These are phyloP conservation scores for Pentamera pediparva DNA, from an alignment of 53 echinoderm and acorn worm species.

Conservation along the genomic window DNA sequence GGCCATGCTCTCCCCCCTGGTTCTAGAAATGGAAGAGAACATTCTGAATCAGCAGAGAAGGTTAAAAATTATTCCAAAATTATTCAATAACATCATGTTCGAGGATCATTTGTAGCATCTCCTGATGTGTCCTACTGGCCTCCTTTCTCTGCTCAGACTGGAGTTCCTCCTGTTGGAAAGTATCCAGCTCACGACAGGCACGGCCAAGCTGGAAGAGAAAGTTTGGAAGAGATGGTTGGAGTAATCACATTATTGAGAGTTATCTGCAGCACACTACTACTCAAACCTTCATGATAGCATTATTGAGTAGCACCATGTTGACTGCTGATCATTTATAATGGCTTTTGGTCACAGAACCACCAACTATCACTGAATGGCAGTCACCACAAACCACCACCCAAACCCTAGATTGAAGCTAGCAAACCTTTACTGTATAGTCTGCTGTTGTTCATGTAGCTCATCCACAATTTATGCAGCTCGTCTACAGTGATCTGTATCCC, in stretches of 20 bases:
- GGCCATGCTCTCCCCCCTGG: conserved; percentile 85
- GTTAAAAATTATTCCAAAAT: too few relatives aligned
- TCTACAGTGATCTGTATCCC: conserved; percentile 76
- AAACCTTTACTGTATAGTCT: conserved; percentile 77
- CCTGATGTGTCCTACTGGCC: conserved; percentile 50
- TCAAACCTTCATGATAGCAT: too few relatives aligned
- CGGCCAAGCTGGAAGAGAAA: background rate
- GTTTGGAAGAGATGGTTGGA: too few relatives aligned
- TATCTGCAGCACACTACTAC: too few relatives aligned
- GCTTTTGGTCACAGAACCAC: too few relatives aligned
- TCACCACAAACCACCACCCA: too few relatives aligned
- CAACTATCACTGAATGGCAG: too few relatives aligned
- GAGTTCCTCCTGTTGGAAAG: conserved; percentile 64
- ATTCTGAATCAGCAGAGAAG: too few relatives aligned
- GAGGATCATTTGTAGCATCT: background rate
- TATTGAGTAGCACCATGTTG: too few relatives aligned
- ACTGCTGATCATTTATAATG: too few relatives aligned
- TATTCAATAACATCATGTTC: background rate
- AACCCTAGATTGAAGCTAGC: too few relatives aligned
- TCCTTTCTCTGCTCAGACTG: conserved; percentile 71
- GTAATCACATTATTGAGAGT: too few relatives aligned
- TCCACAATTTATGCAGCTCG: conserved; percentile 51
- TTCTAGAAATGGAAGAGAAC: conserved; percentile 32
- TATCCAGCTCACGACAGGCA: conserved; percentile 56
- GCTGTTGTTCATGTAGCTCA: conserved; percentile 72